Evolutionary conservation across 2,797 vertebrate species (phyloP).

Genomic region (Alosa sapidissima): DNA sequence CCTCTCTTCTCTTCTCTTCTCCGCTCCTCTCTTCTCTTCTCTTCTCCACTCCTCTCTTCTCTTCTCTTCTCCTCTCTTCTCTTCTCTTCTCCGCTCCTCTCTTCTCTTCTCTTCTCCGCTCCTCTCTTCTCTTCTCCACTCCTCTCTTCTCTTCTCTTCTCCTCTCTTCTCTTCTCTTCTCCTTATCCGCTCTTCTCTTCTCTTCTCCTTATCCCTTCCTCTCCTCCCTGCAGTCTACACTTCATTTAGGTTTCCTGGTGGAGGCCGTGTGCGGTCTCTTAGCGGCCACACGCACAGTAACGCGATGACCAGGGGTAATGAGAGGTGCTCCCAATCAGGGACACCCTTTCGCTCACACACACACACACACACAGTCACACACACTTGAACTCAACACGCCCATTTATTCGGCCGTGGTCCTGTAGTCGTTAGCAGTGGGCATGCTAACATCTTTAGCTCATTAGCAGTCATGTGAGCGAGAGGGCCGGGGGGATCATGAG

Average conservation of each 20-base stretch:
- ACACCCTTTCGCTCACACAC: slow-evolving; percentile 34
- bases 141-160: neutral
- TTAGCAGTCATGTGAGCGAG: slow-evolving; percentile 48
- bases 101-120: neutral
- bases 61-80: neutral
- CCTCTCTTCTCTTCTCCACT: neutral
- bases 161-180: neutral
- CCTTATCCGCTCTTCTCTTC: neutral
- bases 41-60: neutral
- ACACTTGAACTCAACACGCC: neutral
- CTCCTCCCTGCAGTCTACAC: slow-evolving; percentile 15
- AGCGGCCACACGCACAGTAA: slow-evolving; percentile 31
- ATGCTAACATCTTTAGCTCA: slow-evolving; percentile 47
- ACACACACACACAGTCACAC: neutral
- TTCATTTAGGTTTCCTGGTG: slow-evolving; percentile 47
- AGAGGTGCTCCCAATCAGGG: slow-evolving; percentile 50
- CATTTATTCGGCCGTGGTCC: neutral
- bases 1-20: neutral
- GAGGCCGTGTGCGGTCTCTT: slow-evolving; percentile 17
- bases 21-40: neutral
- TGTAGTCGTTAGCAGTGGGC: slow-evolving; percentile 1
- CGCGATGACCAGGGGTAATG: slow-evolving; percentile 50
- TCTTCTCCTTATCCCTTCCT: too few relatives aligned
- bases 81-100: neutral
- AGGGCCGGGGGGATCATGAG: neutral